A percentile compares a stretch with the other conserved stretches of the same genome.
Evolutionary conservation across 2,797 vertebrate genomes (phyloP).

Genomic region (Helarctos malayanus): DNA sequence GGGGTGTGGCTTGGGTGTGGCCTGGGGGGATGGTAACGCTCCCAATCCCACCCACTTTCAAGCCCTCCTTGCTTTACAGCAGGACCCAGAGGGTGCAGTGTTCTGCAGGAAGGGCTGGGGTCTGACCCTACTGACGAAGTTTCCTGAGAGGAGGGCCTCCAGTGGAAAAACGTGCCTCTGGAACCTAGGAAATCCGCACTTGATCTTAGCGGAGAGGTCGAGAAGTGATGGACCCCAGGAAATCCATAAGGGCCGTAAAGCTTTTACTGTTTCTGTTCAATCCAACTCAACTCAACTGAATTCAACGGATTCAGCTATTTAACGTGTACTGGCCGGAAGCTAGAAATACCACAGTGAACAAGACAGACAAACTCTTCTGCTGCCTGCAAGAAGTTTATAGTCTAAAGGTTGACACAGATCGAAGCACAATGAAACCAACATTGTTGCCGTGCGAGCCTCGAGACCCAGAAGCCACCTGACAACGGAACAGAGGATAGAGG

Average conservation of each 20-base stretch:
- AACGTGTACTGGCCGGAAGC: not conserved
- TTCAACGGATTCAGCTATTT: not conserved
- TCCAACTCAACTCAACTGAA: not conserved
- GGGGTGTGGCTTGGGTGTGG: not conserved
- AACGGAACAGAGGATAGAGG: not conserved
- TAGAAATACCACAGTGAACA: not conserved
- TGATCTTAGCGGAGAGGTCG: not conserved
- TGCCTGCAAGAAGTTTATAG: not conserved
- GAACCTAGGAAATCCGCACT: not conserved
- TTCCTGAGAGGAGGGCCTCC: not conserved
- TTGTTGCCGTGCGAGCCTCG: fast-evolving
- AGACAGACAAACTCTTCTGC: not conserved
- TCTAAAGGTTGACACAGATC: not conserved
- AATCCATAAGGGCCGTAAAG: not conserved
- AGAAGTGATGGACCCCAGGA: not conserved
- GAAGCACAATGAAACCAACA: not conserved
- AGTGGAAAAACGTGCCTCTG: not conserved
- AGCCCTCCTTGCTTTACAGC: not conserved
- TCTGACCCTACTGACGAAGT: not conserved
- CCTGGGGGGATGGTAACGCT: not conserved
- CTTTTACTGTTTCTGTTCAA: not conserved
- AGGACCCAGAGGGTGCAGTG: not conserved
- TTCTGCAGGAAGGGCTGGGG: not conserved
- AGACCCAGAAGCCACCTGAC: not conserved
- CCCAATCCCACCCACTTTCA: not conserved